These are phyloP conservation scores for Lepeophtheirus salmonis DNA, from an alignment of 1,140 invertebrate species.

Conservation along the genomic window DNA sequence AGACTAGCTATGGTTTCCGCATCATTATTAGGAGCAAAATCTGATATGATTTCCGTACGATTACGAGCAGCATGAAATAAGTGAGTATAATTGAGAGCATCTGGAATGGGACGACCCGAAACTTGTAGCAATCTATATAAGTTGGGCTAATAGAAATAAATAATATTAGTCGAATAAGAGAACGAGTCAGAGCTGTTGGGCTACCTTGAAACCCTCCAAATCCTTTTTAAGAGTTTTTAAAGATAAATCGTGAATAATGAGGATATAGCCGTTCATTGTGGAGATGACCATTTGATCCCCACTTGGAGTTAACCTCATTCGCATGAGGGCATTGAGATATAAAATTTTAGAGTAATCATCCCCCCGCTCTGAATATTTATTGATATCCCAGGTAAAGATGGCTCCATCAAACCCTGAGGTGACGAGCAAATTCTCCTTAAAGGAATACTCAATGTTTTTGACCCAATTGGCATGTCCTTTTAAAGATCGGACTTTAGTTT, in stretches of 20 bases:
- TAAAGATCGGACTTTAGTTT: slow-evolving; percentile 49
- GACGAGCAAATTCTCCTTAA: slow-evolving; percentile 59
- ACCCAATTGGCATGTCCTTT: slow-evolving; percentile 85
- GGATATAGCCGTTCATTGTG: slow-evolving; percentile 67
- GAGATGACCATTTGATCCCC: slow-evolving; percentile 69
- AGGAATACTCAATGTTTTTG: slow-evolving; percentile 83
- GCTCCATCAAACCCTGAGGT: slow-evolving; percentile 82
- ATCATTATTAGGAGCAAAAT: slow-evolving; percentile 65
- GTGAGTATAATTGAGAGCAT: slow-evolving; percentile 52
- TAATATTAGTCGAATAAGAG: neutral
- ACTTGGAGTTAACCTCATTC: slow-evolving; percentile 63
- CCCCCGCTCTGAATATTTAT: slow-evolving; percentile 36
- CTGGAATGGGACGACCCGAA: slow-evolving; percentile 53
- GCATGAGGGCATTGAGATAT: slow-evolving; percentile 60
- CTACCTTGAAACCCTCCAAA: slow-evolving; percentile 62
- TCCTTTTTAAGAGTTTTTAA: slow-evolving; percentile 54
- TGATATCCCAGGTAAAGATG: slow-evolving; percentile 86
- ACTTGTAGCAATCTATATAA: slow-evolving; percentile 73
- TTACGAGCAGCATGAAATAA: slow-evolving; percentile 59
- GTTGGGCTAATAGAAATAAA: slow-evolving; percentile 41
- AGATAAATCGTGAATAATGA: slow-evolving; percentile 72
- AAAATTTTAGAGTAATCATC: slow-evolving; percentile 43
- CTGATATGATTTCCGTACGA: slow-evolving; percentile 66
- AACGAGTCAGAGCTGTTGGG: neutral
- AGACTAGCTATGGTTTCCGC: slow-evolving; percentile 72